A percentile compares a stretch with the other conserved stretches of the same genome.
Conservation (phyloP, 2,113 vertebrate species). For the Corydoras sp. region DNA sequence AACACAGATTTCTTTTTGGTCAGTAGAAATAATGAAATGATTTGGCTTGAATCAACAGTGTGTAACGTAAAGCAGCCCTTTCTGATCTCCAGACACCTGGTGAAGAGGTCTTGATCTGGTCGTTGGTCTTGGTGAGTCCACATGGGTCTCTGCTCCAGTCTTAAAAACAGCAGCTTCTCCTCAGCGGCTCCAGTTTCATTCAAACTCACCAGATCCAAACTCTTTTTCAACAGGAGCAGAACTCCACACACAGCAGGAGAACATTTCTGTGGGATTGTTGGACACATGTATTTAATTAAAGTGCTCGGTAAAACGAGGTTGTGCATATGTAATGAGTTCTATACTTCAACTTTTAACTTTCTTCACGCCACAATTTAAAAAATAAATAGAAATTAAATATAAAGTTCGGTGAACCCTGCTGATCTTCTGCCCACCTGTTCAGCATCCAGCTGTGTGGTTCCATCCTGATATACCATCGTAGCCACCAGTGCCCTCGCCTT, state of each 20-base stretch:
- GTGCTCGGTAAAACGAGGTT: too few relatives aligned
- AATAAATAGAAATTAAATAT: too few relatives aligned
- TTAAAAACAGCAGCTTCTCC: slow-evolving; percentile 69
- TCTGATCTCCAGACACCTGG: slow-evolving; percentile 56
- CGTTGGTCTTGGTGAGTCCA: slow-evolving; percentile 56
- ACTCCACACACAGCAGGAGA: slow-evolving; percentile 70
- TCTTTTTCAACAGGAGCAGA: slow-evolving; percentile 67
- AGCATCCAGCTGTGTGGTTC: slow-evolving; percentile 73
- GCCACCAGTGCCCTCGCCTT: slow-evolving; percentile 63
- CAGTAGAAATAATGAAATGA: too few relatives aligned
- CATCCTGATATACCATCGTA: slow-evolving; percentile 76
- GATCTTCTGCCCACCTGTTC: slow-evolving; percentile 63
- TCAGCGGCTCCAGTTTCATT: slow-evolving; percentile 32
- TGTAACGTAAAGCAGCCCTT: too few relatives aligned
- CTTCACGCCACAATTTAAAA: too few relatives aligned
- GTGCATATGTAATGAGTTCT: too few relatives aligned
- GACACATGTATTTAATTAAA: background rate
- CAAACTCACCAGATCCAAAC: slow-evolving; percentile 12
- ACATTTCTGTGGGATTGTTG: slow-evolving; percentile 59
- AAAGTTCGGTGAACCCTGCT: background rate
- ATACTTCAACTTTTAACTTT: too few relatives aligned
- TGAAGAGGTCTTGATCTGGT: slow-evolving; percentile 56
- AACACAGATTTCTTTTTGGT: too few relatives aligned
- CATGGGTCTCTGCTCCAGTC: slow-evolving; percentile 53
- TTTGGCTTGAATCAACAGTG: too few relatives aligned